These are phyloP conservation scores for Deroptyus accipitrinus DNA, from an alignment of 2,113 vertebrate genomes.

Conservation along the genomic window DNA sequence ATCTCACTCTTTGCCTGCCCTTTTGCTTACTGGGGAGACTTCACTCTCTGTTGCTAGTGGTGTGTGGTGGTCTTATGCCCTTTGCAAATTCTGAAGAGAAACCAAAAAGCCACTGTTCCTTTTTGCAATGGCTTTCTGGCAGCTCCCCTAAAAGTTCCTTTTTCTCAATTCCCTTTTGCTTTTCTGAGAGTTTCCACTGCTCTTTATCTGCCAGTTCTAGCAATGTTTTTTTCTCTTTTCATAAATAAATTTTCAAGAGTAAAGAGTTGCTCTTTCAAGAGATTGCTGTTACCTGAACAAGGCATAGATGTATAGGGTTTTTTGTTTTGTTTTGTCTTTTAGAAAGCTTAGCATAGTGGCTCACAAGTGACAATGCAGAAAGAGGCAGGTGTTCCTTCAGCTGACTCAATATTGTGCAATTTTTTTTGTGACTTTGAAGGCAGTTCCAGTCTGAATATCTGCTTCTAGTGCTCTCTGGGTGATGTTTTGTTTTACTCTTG, in stretches of 20 bases:
- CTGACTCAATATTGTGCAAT: neutral
- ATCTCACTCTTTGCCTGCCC: neutral
- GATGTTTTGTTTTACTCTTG: neutral
- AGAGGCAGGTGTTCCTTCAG: neutral
- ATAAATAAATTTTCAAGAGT: neutral
- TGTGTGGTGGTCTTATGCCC: neutral
- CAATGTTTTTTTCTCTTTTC: neutral
- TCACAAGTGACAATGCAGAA: neutral
- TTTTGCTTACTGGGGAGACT: neutral
- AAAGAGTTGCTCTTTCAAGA: neutral
- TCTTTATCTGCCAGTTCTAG: neutral
- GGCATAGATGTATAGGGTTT: too few relatives aligned
- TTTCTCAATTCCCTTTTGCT: slow-evolving; percentile 10
- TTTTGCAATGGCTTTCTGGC: neutral
- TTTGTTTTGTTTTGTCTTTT: neutral
- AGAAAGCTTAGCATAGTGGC: neutral
- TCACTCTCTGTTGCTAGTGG: neutral
- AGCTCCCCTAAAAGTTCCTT: neutral
- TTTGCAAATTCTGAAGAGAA: slow-evolving; percentile 36
- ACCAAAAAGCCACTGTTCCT: slow-evolving; percentile 24
- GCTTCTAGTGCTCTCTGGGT: neutral
- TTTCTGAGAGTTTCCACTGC: slow-evolving; percentile 17
- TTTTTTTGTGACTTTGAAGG: neutral
- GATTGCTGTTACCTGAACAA: neutral
- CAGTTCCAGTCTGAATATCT: neutral